Percentiles rank a stretch among this genome's conserved stretches.
These are phyloP conservation scores for Pocota personata DNA, from an alignment of 2,888 invertebrate genomes.

Conservation along the genomic window DNA sequence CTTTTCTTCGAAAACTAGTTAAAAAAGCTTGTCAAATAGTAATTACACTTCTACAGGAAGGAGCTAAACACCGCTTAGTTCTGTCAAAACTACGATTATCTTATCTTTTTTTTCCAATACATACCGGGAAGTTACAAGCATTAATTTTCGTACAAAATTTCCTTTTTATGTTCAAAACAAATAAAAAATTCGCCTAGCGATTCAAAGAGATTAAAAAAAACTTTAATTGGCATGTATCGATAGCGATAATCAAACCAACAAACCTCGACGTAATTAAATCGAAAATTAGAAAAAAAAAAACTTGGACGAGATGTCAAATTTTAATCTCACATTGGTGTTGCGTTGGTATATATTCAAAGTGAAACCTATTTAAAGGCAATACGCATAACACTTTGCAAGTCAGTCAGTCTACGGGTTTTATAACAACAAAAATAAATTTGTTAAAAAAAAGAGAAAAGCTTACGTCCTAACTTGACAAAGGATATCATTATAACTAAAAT, in stretches of 20 bases:
- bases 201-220: neutral
- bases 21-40: neutral
- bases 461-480: neutral
- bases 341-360: neutral
- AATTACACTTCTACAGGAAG: neutral
- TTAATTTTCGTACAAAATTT: slow-evolving; percentile 18
- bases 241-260: slow-evolving; percentile 38
- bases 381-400: slow-evolving; percentile 10
- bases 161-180: neutral
- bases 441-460: neutral
- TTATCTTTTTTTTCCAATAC: neutral
- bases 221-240: slow-evolving; percentile 20
- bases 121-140: neutral
- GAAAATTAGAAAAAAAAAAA: slow-evolving; percentile 23
- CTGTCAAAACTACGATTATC: neutral
- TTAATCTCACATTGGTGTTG: slow-evolving; percentile 1
- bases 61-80: neutral
- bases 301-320: slow-evolving; percentile 1
- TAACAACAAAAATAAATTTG: too few species aligned
- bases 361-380: slow-evolving; percentile 60
- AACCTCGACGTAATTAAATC: slow-evolving; percentile 3
- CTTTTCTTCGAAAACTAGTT: neutral
- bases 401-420: slow-evolving; percentile 43
- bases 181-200: neutral
- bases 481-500: neutral